Evolutionary conservation across 2,797 vertebrate genomes (phyloP), one percentile per base, ranked within the genome.

Genomic region (Leptoclinus maculatus): DNA sequence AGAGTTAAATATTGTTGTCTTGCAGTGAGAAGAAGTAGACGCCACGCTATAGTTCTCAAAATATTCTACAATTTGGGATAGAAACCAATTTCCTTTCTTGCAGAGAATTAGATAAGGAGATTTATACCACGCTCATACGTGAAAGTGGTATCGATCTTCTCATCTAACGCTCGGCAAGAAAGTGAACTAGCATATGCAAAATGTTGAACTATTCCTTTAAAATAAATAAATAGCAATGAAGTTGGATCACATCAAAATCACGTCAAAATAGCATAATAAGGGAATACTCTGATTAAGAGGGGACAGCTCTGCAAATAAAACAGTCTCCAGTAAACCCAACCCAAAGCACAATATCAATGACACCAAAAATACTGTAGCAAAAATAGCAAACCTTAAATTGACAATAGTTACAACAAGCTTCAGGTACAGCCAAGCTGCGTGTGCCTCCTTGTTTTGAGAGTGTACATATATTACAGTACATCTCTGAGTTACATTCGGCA

Each of bases 331-430:
- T 62, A 19, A 29, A 19, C 32, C 45, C 43, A 77, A 78, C 51
- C 73, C 78, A 83, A 88, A 82, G 74, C 84, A 89, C 90, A 88
- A 89, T 76, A 89, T 88, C 74, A 78, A 93, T 49, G 43, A 87
- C 90, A 89, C 79, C 76, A 73, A 90, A 85, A 89, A 88, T 82
- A 87, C 82, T 62, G 86, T 91, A 92, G 89, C 90, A 92, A 93
- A 94, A 93, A 90, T 92, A 91, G 81, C 79, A 43, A 43, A 88
- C 80, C 81, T 79, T 54, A 74, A 87, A 81, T 72, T 57, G 71
- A 82, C 76, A 83, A 60, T 76, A 84, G 69, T 86, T 87, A 90
- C 84, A 88, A 75, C 68, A 66, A 90, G 87, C 84, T 86, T 75
- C 53, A 85, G 89, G 80, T 87, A 74, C 76, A 83, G 85, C 78